Evolutionary conservation across 2,888 invertebrate species (phyloP).

Genomic region (Bombyx huttoni): DNA sequence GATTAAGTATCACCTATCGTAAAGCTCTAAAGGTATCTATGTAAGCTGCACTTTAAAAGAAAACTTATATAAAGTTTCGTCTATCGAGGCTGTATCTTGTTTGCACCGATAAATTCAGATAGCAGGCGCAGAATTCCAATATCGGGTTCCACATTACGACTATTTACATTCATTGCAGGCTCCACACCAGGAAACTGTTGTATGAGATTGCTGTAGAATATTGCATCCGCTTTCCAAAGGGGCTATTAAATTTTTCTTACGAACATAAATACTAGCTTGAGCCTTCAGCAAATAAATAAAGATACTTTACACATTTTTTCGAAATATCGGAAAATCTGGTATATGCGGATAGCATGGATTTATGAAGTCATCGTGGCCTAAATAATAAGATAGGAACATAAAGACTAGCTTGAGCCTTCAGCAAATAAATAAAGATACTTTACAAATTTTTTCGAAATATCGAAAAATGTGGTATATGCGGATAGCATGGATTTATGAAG

Average conservation of each 20-base stretch:
- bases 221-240: constrained; percentile 5
- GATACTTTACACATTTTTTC: too few species aligned
- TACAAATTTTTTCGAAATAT: too few species aligned
- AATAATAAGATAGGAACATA: too few species aligned
- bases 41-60: neutral
- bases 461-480: too few species aligned
- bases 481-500: too few species aligned
- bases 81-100: constrained; percentile 6
- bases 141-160: constrained; percentile 22
- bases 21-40: too few species aligned
- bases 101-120: constrained; percentile 29
- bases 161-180: constrained; percentile 17
- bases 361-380: too few species aligned
- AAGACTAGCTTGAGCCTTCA: neutral
- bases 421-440: neutral
- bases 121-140: constrained; percentile 32
- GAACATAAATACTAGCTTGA: neutral
- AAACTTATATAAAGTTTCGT: constrained; percentile 7
- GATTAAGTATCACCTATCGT: too few species aligned
- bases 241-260: constrained; percentile 1
- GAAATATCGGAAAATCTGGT: too few species aligned
- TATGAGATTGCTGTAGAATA: constrained; percentile 6
- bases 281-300: neutral
- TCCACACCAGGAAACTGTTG: constrained; percentile 12
- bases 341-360: too few species aligned